phyloP scores from a whole-genome alignment of 2,797 vertebrate genomes.

The Phoxinus dragarum region DNA sequence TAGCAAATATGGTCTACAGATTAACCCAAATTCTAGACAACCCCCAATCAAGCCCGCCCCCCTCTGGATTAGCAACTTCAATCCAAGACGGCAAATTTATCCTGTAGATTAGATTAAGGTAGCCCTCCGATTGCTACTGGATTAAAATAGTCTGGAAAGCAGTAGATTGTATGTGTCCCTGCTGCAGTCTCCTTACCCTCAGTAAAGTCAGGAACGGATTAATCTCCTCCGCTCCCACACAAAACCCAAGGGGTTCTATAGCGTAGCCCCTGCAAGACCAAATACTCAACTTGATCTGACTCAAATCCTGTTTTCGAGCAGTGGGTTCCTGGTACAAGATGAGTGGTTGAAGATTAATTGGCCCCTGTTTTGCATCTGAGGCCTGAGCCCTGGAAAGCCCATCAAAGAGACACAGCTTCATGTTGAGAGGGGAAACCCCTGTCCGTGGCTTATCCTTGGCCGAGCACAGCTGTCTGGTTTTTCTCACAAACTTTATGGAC shows the following conservation, averaged over 20 bases:
- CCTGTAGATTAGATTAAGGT: conserved; percentile 63
- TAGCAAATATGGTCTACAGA: conserved; percentile 36
- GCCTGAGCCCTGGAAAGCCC: conserved; percentile 50
- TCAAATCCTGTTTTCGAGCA: conserved; percentile 23
- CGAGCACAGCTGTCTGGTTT: conserved; percentile 17
- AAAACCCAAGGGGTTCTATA: conserved; percentile 20
- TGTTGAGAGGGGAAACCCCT: conserved; percentile 51
- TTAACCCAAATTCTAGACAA: conserved; percentile 40
- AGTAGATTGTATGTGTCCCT: conserved; percentile 43
- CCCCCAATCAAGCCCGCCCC: not conserved
- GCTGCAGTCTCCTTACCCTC: conserved; percentile 22
- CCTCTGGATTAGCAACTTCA: conserved; percentile 62
- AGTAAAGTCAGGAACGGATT: conserved; percentile 5
- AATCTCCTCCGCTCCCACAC: conserved; percentile 16
- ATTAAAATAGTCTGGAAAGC: conserved; percentile 64
- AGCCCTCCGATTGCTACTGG: conserved; percentile 50
- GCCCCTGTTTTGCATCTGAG: conserved; percentile 59
- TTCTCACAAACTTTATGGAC: conserved; percentile 12
- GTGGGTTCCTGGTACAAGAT: conserved; percentile 44
- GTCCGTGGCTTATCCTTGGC: conserved; percentile 18
- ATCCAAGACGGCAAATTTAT: conserved; percentile 65
- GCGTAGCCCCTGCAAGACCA: not conserved
- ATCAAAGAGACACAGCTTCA: conserved; percentile 50
- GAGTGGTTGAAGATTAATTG: conserved; percentile 57
- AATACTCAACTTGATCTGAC: conserved; percentile 27